Conservation (phyloP, 2,888 invertebrate genomes). For the Orchestes rusci region DNA sequence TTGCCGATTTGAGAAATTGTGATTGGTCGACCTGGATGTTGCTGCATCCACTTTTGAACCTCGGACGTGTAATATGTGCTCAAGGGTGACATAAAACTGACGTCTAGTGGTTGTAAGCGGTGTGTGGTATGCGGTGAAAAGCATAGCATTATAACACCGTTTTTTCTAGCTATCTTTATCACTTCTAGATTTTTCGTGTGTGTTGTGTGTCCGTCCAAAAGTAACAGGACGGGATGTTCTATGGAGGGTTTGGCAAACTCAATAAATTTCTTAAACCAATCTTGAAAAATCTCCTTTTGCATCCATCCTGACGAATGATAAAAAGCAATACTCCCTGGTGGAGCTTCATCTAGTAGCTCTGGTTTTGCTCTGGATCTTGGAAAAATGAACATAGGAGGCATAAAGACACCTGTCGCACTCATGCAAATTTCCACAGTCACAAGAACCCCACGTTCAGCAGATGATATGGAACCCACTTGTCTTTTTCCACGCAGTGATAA, state of each 20-base stretch:
- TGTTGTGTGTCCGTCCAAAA: constrained; percentile 6
- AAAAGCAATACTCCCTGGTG: constrained; percentile 2
- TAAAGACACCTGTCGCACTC: constrained; percentile 6
- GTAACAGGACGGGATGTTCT: constrained; percentile 1
- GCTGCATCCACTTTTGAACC: too few species aligned
- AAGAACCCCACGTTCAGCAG: constrained; percentile 5
- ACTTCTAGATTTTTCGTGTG: constrained; percentile 10
- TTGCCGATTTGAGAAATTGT: too few species aligned
- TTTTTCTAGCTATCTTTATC: constrained; percentile 6
- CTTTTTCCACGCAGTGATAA: constrained; percentile 6
- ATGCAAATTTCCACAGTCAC: constrained; percentile 7
- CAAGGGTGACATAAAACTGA: too few species aligned
- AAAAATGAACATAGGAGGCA: constrained; percentile 9
- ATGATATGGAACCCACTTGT: constrained; percentile 3
- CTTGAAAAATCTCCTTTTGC: constrained; percentile 1
- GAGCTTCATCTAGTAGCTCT: constrained; percentile 2
- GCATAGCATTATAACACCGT: constrained; percentile 7
- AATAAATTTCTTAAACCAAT: constrained; percentile 8
- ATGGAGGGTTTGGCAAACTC: constrained; percentile 1
- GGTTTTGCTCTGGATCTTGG: not conserved
- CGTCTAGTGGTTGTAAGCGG: constrained; percentile 10
- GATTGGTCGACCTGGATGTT: too few species aligned
- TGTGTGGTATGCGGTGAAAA: constrained; percentile 7
- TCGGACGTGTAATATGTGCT: too few species aligned
- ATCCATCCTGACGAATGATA: constrained; percentile 9